These are phyloP conservation scores for Galagoides demidoff DNA, from an alignment of 2,797 vertebrate genomes.

Conservation along the genomic window DNA sequence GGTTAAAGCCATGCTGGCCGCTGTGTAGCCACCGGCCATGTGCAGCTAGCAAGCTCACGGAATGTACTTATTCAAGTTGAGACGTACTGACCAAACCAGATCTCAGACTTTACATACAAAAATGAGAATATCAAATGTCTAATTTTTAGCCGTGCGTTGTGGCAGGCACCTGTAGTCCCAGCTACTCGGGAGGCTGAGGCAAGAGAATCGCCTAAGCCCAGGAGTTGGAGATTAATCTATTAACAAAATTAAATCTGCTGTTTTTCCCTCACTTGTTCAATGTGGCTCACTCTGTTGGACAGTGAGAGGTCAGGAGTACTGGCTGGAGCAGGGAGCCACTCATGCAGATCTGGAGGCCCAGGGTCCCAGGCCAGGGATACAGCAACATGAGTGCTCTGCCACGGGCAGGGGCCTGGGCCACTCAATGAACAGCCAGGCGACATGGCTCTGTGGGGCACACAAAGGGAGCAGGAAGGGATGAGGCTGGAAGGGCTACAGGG, in stretches of 20 bases:
- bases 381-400: not conserved
- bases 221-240: not conserved
- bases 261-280: not conserved
- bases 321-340: not conserved
- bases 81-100: not conserved
- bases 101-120: not conserved
- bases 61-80: not conserved
- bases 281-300: not conserved
- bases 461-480: not conserved
- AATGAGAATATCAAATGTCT: not conserved
- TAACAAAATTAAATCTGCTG: not conserved
- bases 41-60: rapidly evolving
- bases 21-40: not conserved
- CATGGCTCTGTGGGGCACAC: not conserved
- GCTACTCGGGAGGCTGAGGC: too few relatives aligned
- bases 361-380: not conserved
- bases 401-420: not conserved
- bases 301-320: not conserved
- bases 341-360: not conserved
- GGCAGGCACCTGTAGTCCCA: too few relatives aligned
- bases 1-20: rapidly evolving
- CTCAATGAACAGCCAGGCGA: not conserved
- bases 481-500: not conserved
- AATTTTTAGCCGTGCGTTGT: not conserved
- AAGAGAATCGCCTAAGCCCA: too few relatives aligned